phyloP scores from a whole-genome alignment of 2,797 vertebrate genomes.

The Thalassophryne amazonica region DNA sequence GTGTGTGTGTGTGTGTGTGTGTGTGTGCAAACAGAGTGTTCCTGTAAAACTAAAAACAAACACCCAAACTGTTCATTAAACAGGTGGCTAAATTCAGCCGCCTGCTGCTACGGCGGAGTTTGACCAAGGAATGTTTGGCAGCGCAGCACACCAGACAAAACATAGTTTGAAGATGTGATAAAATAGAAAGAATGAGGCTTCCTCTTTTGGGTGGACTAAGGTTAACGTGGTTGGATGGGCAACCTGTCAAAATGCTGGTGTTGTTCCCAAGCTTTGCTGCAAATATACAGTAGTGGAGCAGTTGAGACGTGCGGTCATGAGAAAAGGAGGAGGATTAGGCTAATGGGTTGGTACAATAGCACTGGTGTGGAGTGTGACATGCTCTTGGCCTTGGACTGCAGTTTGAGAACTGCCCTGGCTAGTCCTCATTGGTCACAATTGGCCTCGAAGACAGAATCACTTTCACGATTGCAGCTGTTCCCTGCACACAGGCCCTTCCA shows the following conservation, averaged over 20 bases:
- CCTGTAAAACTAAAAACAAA: conserved; percentile 59
- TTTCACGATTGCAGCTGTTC: conserved; percentile 74
- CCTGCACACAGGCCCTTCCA: conserved; percentile 24
- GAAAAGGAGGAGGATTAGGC: conserved; percentile 28
- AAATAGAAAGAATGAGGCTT: conserved; percentile 46
- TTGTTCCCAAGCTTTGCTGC: conserved; percentile 33
- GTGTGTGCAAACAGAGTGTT: conserved; percentile 18
- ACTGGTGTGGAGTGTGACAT: conserved; percentile 21
- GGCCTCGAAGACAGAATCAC: conserved; percentile 58
- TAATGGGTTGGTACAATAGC: conserved; percentile 15
- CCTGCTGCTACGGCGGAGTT: conserved; percentile 26
- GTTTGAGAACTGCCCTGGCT: conserved; percentile 36
- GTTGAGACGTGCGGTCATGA: conserved; percentile 40
- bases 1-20: not conserved
- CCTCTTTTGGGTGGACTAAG: conserved; percentile 35
- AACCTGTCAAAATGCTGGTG: conserved; percentile 14
- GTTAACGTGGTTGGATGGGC: conserved; percentile 35
- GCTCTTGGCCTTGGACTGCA: conserved; percentile 29
- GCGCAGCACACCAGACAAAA: conserved; percentile 34
- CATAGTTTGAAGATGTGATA: conserved; percentile 29
- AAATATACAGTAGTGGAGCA: conserved; percentile 21
- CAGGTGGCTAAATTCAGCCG: conserved; percentile 65
- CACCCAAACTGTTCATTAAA: conserved; percentile 62
- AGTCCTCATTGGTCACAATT: conserved; percentile 53
- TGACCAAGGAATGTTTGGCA: conserved; percentile 60